Percentiles rank a stretch among this genome's conserved stretches.
phyloP scores from a whole-genome alignment of 2,797 vertebrate species.

The Gambusia yucatana region DNA sequence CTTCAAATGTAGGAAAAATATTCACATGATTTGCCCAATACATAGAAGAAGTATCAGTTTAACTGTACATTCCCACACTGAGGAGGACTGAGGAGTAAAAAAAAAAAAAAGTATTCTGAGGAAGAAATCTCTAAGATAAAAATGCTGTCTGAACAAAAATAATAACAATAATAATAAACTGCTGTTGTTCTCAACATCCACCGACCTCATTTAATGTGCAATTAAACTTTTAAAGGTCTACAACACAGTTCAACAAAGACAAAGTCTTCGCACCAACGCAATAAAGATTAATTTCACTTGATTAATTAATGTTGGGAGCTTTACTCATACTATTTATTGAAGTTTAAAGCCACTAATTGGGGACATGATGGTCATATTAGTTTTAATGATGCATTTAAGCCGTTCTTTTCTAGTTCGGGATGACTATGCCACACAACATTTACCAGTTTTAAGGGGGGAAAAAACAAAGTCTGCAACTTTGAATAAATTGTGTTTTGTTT shows the following conservation, averaged over 20 bases:
- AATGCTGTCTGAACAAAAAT: background rate
- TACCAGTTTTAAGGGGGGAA: background rate
- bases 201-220: background rate
- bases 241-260: conserved; percentile 13
- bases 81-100: background rate
- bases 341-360: background rate
- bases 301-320: background rate
- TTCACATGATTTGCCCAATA: conserved; percentile 66
- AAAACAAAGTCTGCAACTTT: background rate
- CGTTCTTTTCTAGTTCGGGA: background rate
- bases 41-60: background rate
- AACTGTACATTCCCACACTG: background rate
- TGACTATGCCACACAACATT: background rate
- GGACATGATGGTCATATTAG: background rate
- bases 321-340: background rate
- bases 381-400: background rate
- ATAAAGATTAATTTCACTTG: conserved; percentile 23
- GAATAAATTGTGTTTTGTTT: background rate
- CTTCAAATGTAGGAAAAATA: conserved; percentile 54
- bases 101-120: background rate
- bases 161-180: background rate
- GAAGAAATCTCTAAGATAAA: background rate
- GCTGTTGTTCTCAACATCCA: background rate
- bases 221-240: conserved; percentile 24
- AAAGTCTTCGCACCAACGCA: conserved; percentile 22